These are phyloP conservation scores for Pogonocherus hispidulus DNA, from an alignment of 2,888 invertebrate species.

Conservation along the genomic window DNA sequence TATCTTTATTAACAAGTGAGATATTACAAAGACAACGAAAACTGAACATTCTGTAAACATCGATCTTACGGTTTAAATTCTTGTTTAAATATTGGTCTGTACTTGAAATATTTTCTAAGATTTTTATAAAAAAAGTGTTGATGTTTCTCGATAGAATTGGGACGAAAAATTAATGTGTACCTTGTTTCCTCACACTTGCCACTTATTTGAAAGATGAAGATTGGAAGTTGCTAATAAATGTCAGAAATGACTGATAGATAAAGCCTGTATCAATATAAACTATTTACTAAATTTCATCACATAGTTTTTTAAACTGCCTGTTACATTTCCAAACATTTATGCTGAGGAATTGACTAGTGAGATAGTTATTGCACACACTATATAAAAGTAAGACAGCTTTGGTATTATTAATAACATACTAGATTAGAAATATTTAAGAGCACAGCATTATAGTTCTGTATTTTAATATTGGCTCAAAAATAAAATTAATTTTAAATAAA, in stretches of 20 bases:
- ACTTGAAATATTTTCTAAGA: too few relatives aligned
- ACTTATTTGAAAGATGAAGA: neutral
- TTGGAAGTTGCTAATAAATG: neutral
- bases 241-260: neutral
- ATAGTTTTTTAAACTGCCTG: neutral
- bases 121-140: neutral
- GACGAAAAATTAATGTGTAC: neutral
- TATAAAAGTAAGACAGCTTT: neutral
- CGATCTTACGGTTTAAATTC: too few relatives aligned
- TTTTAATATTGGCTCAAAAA: too few relatives aligned
- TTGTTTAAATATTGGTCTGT: too few relatives aligned
- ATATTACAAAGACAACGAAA: too few relatives aligned
- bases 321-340: neutral
- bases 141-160: neutral
- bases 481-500: too few relatives aligned
- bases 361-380: neutral
- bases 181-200: neutral
- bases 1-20: too few relatives aligned
- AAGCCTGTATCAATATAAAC: neutral
- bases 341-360: neutral
- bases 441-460: too few relatives aligned
- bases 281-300: neutral
- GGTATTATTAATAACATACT: neutral
- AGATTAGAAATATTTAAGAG: too few relatives aligned
- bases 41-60: too few relatives aligned